These are phyloP conservation scores for Cyrtodaria siliqua DNA, from an alignment of 2,888 invertebrate genomes.

Conservation along the genomic window DNA sequence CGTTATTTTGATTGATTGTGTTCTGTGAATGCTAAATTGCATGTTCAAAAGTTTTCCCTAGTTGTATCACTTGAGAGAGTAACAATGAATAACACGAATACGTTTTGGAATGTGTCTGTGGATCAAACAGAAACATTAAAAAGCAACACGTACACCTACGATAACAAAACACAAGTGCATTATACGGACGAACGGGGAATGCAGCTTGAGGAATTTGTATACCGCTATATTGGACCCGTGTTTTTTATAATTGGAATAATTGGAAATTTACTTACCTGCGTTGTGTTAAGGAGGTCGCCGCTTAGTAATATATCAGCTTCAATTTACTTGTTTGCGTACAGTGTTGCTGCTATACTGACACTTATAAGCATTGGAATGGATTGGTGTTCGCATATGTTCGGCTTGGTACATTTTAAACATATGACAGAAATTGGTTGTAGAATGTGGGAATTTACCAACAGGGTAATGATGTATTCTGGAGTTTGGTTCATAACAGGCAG, in stretches of 20 bases:
- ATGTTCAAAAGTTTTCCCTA: no score
- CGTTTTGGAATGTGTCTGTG: no score
- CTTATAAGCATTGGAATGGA: slow-evolving; percentile 70
- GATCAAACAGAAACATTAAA: no score
- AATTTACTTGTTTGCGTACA: slow-evolving; percentile 74
- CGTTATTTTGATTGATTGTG: no score
- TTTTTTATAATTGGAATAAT: slow-evolving; percentile 72
- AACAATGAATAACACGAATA: no score
- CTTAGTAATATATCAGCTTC: slow-evolving; percentile 67
- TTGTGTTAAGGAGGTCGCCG: slow-evolving; percentile 63
- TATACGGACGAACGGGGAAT: no score
- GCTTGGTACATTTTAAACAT: slow-evolving; percentile 62
- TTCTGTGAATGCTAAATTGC: no score
- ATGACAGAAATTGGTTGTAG: slow-evolving; percentile 76
- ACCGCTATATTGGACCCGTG: slow-evolving; percentile 67
- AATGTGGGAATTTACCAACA: slow-evolving; percentile 74
- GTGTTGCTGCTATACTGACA: slow-evolving; percentile 69
- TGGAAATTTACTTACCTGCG: slow-evolving; percentile 69
- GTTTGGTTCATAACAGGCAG: slow-evolving; percentile 79
- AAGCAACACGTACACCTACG: no score
- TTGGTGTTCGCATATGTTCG: slow-evolving; percentile 70
- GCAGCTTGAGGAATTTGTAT: slow-evolving; percentile 31
- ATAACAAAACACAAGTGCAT: no score
- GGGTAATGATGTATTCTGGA: slow-evolving; percentile 73
- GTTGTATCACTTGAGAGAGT: no score